Evolutionary conservation across 2,797 vertebrate genomes (phyloP).

Genomic region (Poliocrania exsul): DNA sequence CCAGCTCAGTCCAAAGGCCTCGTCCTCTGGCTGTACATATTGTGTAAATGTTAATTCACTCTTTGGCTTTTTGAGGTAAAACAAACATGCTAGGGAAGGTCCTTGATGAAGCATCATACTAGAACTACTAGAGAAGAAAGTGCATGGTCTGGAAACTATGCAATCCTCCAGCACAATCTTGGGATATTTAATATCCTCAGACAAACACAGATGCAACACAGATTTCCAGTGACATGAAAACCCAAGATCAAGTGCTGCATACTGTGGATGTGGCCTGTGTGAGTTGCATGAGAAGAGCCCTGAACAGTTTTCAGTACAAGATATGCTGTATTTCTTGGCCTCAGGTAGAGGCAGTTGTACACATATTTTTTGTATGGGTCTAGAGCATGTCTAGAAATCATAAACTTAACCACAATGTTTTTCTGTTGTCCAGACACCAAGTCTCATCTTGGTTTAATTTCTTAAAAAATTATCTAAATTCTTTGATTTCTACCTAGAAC

Average conservation of each 20-base stretch:
- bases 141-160: not conserved
- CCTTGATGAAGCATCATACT: not conserved
- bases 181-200: not conserved
- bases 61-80: not conserved
- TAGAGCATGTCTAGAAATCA: not conserved
- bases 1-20: not conserved
- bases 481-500: not conserved
- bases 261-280: not conserved
- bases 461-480: not conserved
- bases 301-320: not conserved
- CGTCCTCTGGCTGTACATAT: rapidly evolving
- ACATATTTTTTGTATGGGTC: not conserved
- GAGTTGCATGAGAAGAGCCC: not conserved
- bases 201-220: not conserved
- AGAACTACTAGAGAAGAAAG: not conserved
- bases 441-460: not conserved
- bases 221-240: not conserved
- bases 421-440: not conserved
- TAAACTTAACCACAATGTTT: not conserved
- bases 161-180: not conserved
- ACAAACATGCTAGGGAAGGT: not conserved
- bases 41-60: not conserved
- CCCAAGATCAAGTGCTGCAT: not conserved
- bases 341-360: not conserved
- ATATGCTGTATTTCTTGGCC: not conserved